Conservation (phyloP, 2,113 vertebrate species). For the Rhadina sibilatrix region DNA sequence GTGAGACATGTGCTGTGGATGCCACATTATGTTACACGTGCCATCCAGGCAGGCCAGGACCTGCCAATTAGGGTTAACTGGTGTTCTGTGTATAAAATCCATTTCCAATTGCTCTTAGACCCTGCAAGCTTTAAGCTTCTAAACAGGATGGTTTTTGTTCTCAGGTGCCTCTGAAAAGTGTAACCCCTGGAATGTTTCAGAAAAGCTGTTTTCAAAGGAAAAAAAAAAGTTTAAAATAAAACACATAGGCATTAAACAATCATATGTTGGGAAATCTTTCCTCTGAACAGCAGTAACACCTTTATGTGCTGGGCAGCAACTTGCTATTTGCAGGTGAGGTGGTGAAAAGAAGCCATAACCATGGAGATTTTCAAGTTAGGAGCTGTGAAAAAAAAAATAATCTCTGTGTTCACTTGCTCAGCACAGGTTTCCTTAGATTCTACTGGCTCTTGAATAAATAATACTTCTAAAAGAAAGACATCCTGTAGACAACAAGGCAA, state of each 20-base stretch:
- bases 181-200: neutral
- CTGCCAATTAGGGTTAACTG: neutral
- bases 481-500: neutral
- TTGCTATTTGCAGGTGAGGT: neutral
- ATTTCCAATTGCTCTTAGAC: neutral
- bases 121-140: neutral
- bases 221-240: neutral
- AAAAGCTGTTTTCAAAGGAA: neutral
- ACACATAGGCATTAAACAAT: neutral
- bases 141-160: neutral
- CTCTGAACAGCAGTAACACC: neutral
- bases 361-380: neutral
- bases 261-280: neutral
- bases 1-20: accelerated
- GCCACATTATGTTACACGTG: neutral
- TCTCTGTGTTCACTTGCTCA: neutral
- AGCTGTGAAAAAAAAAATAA: neutral
- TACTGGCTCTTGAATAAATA: neutral
- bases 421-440: neutral
- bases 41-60: neutral
- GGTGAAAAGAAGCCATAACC: neutral
- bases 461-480: neutral
- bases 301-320: neutral
- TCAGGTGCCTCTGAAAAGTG: neutral
- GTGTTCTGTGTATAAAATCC: neutral